phyloP scores from a whole-genome alignment of 2,888 invertebrate species.

The Pocota personata region DNA sequence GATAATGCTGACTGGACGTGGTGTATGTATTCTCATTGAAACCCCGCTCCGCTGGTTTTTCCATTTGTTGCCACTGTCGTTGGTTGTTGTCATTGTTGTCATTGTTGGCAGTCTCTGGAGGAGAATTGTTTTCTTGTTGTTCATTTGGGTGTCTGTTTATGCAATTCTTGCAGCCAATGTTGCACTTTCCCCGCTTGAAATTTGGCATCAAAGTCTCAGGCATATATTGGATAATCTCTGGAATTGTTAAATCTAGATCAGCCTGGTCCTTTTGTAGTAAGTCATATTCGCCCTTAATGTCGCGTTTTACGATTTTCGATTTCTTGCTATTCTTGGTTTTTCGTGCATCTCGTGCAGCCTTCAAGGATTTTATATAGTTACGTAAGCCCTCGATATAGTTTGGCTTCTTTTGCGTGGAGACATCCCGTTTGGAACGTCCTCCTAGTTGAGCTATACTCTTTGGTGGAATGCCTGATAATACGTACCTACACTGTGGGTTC shows the following conservation, averaged over 20 bases:
- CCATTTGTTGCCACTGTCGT: neutral
- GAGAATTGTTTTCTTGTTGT: neutral
- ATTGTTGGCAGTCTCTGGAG: neutral
- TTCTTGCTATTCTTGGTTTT: constrained; percentile 34
- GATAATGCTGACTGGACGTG: constrained; percentile 34
- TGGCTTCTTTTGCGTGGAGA: constrained; percentile 1
- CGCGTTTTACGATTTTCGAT: constrained; percentile 77
- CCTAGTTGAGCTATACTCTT: constrained; percentile 21
- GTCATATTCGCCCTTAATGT: constrained; percentile 81
- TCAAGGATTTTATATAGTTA: constrained; percentile 52
- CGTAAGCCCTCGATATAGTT: neutral
- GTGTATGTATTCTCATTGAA: constrained; percentile 11
- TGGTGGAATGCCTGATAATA: constrained; percentile 68
- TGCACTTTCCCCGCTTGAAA: constrained; percentile 79
- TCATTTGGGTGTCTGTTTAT: constrained; percentile 20
- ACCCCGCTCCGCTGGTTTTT: neutral
- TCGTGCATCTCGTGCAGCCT: constrained; percentile 58
- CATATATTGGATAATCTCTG: constrained; percentile 81
- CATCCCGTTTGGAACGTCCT: constrained; percentile 49
- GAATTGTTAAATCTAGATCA: constrained; percentile 79
- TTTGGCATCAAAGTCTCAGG: constrained; percentile 80
- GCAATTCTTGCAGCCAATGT: constrained; percentile 76
- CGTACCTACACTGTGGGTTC: constrained; percentile 78
- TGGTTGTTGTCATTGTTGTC: neutral
- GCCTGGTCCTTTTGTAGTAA: constrained; percentile 78